Evolutionary conservation across 2,797 vertebrate species (phyloP).

Genomic region (Glyptemys insculpta): DNA sequence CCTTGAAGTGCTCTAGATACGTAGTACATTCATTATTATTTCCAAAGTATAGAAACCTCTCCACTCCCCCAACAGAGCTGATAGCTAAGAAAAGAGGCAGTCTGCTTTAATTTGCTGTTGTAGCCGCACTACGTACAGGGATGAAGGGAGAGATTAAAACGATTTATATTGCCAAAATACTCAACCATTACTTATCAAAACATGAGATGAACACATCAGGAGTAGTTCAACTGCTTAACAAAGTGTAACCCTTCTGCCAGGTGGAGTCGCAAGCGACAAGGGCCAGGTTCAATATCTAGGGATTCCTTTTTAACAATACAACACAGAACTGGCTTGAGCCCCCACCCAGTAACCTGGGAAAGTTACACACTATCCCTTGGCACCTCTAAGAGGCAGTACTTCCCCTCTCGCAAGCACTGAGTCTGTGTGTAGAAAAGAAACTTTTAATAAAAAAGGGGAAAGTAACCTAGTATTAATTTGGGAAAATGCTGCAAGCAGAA

Average conservation of each 20-base stretch:
- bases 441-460: neutral
- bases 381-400: neutral
- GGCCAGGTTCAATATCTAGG: neutral
- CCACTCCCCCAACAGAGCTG: slow-evolving; percentile 18
- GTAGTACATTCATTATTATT: slow-evolving; percentile 25
- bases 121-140: slow-evolving; percentile 8
- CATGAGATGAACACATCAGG: neutral
- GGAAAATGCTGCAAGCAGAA: neutral
- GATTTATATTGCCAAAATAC: slow-evolving; percentile 35
- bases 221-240: slow-evolving; percentile 8
- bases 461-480: neutral
- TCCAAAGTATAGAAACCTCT: slow-evolving; percentile 44
- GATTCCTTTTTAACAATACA: neutral
- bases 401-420: neutral
- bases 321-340: neutral
- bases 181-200: neutral
- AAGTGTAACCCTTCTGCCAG: slow-evolving; percentile 1
- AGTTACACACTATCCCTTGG: neutral
- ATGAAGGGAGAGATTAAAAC: slow-evolving; percentile 36
- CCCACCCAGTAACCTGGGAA: neutral
- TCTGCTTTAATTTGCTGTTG: slow-evolving; percentile 49
- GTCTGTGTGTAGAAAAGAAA: neutral
- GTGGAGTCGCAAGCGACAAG: neutral
- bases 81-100: slow-evolving; percentile 56
- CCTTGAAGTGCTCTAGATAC: slow-evolving; percentile 27